Percentiles rank a stretch among this genome's conserved stretches.
These are phyloP conservation scores for Agrilus biguttatus DNA, from an alignment of 2,888 invertebrate species.

Conservation along the genomic window DNA sequence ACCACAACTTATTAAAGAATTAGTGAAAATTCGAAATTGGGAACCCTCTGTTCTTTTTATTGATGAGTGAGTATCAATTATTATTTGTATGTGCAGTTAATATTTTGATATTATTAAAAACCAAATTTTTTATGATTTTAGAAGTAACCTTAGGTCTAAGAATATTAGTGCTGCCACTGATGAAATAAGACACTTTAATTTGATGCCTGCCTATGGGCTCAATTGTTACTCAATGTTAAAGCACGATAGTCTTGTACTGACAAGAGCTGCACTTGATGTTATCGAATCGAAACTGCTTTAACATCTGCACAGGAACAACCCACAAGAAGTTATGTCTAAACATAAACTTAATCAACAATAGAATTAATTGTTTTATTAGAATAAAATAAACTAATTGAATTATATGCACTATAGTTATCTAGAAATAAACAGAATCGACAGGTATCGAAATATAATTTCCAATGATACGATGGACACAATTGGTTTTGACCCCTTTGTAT, in stretches of 20 bases:
- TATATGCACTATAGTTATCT: too few species aligned
- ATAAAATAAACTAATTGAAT: constrained; percentile 5
- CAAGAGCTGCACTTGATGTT: constrained; percentile 66
- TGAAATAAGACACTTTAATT: constrained; percentile 64
- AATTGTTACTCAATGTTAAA: constrained; percentile 97
- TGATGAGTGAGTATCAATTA: constrained; percentile 56
- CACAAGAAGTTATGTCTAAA: constrained; percentile 27
- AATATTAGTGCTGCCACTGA: constrained; percentile 79
- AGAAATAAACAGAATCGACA: constrained; percentile 5
- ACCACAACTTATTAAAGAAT: constrained; percentile 57
- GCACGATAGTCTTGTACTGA: constrained; percentile 83
- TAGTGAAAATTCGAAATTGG: constrained; percentile 81
- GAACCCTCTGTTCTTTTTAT: constrained; percentile 90
- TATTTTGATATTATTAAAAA: too few species aligned
- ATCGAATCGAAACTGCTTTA: constrained; percentile 67
- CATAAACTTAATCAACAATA: constrained; percentile 48
- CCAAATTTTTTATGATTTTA: constrained; percentile 32
- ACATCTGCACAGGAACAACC: constrained; percentile 49
- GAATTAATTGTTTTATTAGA: constrained; percentile 1
- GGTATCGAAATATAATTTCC: too few species aligned
- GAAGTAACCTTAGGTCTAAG: constrained; percentile 70
- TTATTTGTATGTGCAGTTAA: not conserved
- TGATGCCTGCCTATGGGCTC: constrained; percentile 94
- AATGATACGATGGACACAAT: too few species aligned
- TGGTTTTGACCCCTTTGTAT: constrained; percentile 45